Conservation (phyloP, 1,140 invertebrate genomes). For the Manduca sexta region DNA sequence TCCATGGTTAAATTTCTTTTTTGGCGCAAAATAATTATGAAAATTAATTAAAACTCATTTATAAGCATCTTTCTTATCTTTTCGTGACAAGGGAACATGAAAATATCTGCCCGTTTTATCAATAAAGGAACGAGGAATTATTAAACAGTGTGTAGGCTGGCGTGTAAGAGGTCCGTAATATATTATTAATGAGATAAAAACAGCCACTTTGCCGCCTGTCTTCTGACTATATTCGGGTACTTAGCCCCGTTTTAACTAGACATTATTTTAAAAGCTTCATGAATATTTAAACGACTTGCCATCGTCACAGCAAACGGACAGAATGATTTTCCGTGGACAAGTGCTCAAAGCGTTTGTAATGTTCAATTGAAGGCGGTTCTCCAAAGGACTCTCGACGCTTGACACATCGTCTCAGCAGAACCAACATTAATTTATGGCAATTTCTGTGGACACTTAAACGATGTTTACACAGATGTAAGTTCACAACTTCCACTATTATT, state of each 20-base stretch:
- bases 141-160: slow-evolving; percentile 14
- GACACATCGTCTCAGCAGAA: not conserved
- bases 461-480: not conserved
- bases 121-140: slow-evolving; percentile 11
- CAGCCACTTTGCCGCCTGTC: slow-evolving; percentile 1
- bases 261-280: slow-evolving; percentile 3
- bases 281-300: slow-evolving; percentile 3
- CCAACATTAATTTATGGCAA: slow-evolving; percentile 3
- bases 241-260: not conserved
- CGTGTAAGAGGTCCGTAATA: slow-evolving; percentile 13
- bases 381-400: slow-evolving; percentile 7
- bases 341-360: slow-evolving; percentile 1
- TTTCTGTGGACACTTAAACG: not conserved
- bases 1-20: too few relatives aligned
- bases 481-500: too few relatives aligned
- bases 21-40: not conserved
- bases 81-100: not conserved
- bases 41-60: not conserved
- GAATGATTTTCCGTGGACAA: slow-evolving; percentile 4
- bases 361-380: not conserved
- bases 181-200: slow-evolving; percentile 22
- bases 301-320: not conserved
- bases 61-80: not conserved
- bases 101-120: slow-evolving; percentile 5
- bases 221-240: not conserved